phyloP scores from a whole-genome alignment of 2,113 vertebrate species.

The Athene noctua region DNA sequence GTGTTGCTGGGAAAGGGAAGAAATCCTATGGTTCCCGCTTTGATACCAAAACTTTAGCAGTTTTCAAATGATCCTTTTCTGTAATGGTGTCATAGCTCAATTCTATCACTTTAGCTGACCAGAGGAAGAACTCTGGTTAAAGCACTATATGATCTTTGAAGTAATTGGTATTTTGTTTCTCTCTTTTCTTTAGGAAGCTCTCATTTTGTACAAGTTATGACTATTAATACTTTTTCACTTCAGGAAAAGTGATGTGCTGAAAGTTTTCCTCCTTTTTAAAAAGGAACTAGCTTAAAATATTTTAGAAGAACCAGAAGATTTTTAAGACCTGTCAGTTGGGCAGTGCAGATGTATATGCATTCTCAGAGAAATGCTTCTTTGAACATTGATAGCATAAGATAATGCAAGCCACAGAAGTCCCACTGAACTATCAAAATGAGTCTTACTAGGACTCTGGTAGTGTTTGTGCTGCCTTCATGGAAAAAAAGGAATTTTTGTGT shows the following conservation, averaged over 20 bases:
- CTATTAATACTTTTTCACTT: neutral
- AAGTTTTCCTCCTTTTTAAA: neutral
- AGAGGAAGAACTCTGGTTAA: neutral
- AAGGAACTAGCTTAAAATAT: neutral
- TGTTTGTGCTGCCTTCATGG: neutral
- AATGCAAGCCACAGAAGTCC: neutral
- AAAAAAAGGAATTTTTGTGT: neutral
- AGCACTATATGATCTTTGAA: neutral
- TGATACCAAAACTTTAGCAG: neutral
- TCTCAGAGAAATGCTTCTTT: neutral
- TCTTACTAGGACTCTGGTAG: neutral
- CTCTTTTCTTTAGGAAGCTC: neutral
- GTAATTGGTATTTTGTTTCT: neutral
- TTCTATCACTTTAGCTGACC: neutral
- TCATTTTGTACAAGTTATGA: neutral
- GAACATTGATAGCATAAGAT: neutral
- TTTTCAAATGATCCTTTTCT: neutral
- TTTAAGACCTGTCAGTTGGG: neutral
- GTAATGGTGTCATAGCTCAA: neutral
- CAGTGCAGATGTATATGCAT: rapidly evolving
- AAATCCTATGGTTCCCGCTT: neutral
- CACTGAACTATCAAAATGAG: neutral
- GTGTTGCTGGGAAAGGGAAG: neutral
- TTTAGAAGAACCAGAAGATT: neutral
- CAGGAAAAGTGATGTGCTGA: neutral